Evolutionary conservation across 2,888 invertebrate genomes (phyloP).

Genomic region (Catocala fraxini): DNA sequence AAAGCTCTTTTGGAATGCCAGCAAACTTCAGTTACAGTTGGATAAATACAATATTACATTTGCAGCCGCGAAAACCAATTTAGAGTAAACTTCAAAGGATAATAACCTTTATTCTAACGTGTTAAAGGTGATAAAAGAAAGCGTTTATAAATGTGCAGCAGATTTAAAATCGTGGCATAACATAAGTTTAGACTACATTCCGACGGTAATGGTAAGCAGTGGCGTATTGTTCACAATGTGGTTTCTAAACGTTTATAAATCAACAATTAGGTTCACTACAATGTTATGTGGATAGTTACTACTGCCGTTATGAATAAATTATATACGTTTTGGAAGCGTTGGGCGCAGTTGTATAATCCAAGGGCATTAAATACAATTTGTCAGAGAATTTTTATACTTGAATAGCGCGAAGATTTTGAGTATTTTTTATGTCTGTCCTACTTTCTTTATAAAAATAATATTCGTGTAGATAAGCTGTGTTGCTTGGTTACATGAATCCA

Average conservation of each 20-base stretch:
- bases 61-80: conserved; percentile 58
- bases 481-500: no score
- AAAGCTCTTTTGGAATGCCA: conserved; percentile 51
- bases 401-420: neutral
- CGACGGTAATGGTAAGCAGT: conserved; percentile 66
- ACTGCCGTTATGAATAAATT: conserved; percentile 26
- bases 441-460: no score
- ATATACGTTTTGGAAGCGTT: neutral
- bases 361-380: neutral
- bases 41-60: conserved; percentile 60
- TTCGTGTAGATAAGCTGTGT: no score
- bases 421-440: no score
- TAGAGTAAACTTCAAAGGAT: conserved; percentile 32
- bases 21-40: conserved; percentile 52
- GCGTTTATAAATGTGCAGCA: conserved; percentile 27
- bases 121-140: conserved; percentile 27
- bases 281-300: conserved; percentile 5
- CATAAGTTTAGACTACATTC: conserved; percentile 81
- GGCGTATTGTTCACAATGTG: conserved; percentile 67
- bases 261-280: conserved; percentile 55
- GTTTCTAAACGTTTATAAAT: conserved; percentile 64
- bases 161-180: conserved; percentile 49
- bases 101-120: conserved; percentile 40
- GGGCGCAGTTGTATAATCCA: neutral
- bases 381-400: neutral